A percentile compares a stretch with the other conserved stretches of the same genome.
Conservation (phyloP, 2,888 invertebrate species). For the Elegia similella region DNA sequence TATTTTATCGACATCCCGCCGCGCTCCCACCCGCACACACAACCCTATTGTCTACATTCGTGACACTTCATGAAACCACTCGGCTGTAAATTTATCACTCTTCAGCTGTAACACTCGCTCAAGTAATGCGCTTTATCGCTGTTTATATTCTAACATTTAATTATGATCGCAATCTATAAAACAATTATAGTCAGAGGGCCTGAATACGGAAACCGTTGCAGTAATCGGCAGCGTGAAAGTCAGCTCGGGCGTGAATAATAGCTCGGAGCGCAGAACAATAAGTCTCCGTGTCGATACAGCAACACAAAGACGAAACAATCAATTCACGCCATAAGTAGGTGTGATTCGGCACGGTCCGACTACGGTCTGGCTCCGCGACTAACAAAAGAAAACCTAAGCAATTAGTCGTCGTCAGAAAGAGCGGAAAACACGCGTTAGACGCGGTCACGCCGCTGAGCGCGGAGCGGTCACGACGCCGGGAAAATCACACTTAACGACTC, state of each 20-base stretch:
- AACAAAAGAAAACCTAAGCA: constrained; percentile 82
- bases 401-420: constrained; percentile 81
- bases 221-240: constrained; percentile 73
- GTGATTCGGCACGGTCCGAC: constrained; percentile 75
- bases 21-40: constrained; percentile 44
- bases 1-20: constrained; percentile 68
- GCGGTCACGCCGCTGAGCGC: constrained; percentile 69
- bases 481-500: constrained; percentile 24
- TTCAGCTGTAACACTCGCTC: constrained; percentile 39
- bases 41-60: constrained; percentile 70
- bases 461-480: constrained; percentile 54
- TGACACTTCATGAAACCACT: constrained; percentile 72
- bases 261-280: constrained; percentile 71
- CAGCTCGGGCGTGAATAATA: constrained; percentile 74
- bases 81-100: constrained; percentile 57
- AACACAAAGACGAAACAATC: constrained; percentile 80
- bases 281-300: constrained; percentile 76
- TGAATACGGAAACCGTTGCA: constrained; percentile 68
- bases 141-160: constrained; percentile 25
- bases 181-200: constrained; percentile 39
- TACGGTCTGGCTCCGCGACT: constrained; percentile 75
- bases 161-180: constrained; percentile 29
- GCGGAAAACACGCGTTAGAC: constrained; percentile 79
- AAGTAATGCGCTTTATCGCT: constrained; percentile 25
- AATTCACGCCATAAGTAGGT: constrained; percentile 80